phyloP scores from a whole-genome alignment of 2,888 invertebrate genomes.

The Muscina levida region DNA sequence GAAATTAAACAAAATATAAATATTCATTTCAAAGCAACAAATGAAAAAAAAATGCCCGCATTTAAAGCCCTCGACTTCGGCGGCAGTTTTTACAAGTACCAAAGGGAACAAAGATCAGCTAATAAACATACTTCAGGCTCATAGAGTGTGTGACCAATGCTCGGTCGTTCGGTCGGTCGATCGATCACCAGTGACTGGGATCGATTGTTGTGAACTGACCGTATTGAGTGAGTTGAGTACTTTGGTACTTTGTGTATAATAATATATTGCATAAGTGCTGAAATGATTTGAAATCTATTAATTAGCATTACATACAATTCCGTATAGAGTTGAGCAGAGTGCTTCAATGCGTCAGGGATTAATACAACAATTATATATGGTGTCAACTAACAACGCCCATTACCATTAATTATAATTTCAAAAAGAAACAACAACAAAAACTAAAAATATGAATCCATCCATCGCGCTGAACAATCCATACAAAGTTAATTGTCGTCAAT shows the following conservation, averaged over 20 bases:
- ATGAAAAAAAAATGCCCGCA: neutral
- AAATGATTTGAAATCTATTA: conserved; percentile 23
- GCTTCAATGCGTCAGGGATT: conserved; percentile 1
- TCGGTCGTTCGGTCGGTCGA: neutral
- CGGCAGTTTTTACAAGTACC: conserved; percentile 15
- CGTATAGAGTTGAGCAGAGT: no score
- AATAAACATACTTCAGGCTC: no score
- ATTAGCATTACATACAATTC: conserved; percentile 24
- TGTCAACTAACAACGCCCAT: conserved; percentile 23
- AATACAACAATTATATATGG: conserved; percentile 31
- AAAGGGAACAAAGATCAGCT: conserved; percentile 56
- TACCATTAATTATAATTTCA: conserved; percentile 27
- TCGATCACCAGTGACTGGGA: neutral
- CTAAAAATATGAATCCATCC: no score
- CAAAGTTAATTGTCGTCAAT: neutral
- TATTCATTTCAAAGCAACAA: conserved; percentile 37
- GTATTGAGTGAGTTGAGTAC: no score
- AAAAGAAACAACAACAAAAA: no score
- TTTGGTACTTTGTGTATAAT: no score
- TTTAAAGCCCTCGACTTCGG: conserved; percentile 1
- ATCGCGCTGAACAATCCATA: no score
- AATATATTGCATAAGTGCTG: conserved; percentile 36
- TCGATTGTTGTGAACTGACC: no score
- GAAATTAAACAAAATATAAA: conserved; percentile 18
- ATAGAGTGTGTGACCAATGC: conserved; percentile 3